Evolutionary conservation across 2,888 invertebrate species (phyloP), one percentile per base, ranked within the genome.

Genomic region (Halictus ligatus): DNA sequence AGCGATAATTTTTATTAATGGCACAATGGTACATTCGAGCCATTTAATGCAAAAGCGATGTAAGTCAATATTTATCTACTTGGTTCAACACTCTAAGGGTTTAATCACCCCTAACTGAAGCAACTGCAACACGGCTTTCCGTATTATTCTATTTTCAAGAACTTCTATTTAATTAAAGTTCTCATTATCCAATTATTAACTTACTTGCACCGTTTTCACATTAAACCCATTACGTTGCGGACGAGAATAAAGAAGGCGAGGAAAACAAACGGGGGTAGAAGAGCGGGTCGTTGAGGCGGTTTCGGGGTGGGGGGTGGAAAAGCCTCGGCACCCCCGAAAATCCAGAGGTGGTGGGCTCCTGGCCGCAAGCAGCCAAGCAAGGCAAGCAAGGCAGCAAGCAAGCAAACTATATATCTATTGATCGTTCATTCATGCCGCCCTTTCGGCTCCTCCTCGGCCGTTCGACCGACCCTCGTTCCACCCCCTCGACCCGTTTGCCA

Each of bases 341-440:
- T 50, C 72, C 25, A 75, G 69, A 29, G 54, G 85, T 85, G 83
- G 85, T 80, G 84, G 88, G 76, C 78, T 87, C 78, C 88, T 87
- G 80, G 81, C 81, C 84, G 85, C 81, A 86, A 88, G 88, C 89
- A 88, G 29, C 13, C 60, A 60, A 25, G 60, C 60, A 60, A 60
- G 60, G 25, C 54, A 54, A 54, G 54, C 50, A 54, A 54, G 50
- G 21, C 21, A 58, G 58, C n/a, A 58, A 58, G 58, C 58, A 64
- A 64, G 25, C 64, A 64, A 29, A 91, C 92, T 94, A 94, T 94
- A 94, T 94, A 93, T 92, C 94, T 94, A 94, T 94, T 92, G 94
- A 94, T 94, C 94, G 94, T 94, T 94, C 94, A 94, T 94, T 94
- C 94, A 94, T 94, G 91, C 92, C 92, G 92, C 93, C 93, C 93